Evolutionary conservation across 2,888 invertebrate species (phyloP), one percentile per base, ranked within the genome.

Genomic region (Tupiocoris notatus): DNA sequence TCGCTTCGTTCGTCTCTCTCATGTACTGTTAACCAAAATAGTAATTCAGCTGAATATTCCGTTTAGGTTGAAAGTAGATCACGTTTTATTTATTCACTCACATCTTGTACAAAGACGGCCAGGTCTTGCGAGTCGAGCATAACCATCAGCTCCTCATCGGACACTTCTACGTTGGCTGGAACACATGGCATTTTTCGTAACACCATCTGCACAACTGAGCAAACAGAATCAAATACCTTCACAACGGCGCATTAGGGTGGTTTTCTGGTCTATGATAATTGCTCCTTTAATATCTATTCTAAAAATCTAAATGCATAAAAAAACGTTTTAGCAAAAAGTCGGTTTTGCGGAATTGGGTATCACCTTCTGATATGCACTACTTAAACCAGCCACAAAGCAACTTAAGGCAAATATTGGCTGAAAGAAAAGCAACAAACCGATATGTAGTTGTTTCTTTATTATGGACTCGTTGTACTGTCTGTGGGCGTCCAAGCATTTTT

Each of bases 101-200:
- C 80, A 77, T 80, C 76, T 24, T 79, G 79, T 1, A 79, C 79
- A 77, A 80, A 80, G 16, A 80, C 78, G 18, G 79, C 78, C 16
- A 78, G 77, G 63, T 79, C 79, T 66, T 79, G 77, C 0, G 78
- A 54, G 25, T 79, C 80, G 24, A 80, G 75, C 20, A 80, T 77
- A n/a, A 58, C 76, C 16, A 71, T 77, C 9, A 80, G 78, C 74
- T 80, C 78, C 16, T 80, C 80, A 17, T 79, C 75, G 9, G 79
- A 74, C 18, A 79, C 76, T 56, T 77, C 77, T 25, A 68, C 76
- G 66, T 79, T 78, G 71, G 79, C 80, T 80, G 79, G 78, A 79
- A 79, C 79, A 79, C 75, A 78, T 65, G 75, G 65, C 67, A 79
- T 67, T 77, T 78, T 77, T 77, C 78, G 77, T 76, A 78, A 75